Evolutionary conservation across 2,888 invertebrate genomes (phyloP).

Genomic region (Pardosa pseudoannulata): DNA sequence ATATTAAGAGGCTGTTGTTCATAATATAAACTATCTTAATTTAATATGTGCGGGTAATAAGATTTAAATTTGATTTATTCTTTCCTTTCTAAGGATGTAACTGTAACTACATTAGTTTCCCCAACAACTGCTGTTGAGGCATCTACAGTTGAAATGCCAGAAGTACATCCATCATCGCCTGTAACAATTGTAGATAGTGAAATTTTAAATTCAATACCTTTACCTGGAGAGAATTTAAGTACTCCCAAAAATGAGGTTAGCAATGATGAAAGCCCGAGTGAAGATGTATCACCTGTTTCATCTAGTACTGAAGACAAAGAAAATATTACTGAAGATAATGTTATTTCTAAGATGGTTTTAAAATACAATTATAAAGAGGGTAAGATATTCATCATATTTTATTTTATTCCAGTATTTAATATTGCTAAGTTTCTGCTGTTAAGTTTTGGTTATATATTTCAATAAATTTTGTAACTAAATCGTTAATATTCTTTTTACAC

Average conservation of each 20-base stretch:
- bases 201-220: conserved; percentile 35
- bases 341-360: conserved; percentile 28
- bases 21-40: too few relatives aligned
- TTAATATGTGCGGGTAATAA: too few relatives aligned
- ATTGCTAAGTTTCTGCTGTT: too few relatives aligned
- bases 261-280: conserved; percentile 24
- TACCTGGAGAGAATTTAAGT: conserved; percentile 31
- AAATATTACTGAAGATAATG: conserved; percentile 17
- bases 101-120: conserved; percentile 12
- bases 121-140: neutral
- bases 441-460: too few relatives aligned
- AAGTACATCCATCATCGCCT: conserved; percentile 22
- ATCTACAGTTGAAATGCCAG: neutral
- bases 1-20: too few relatives aligned
- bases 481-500: neutral
- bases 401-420: too few relatives aligned
- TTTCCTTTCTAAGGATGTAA: neutral
- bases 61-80: neutral
- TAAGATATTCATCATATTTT: neutral
- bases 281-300: conserved; percentile 29
- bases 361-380: conserved; percentile 59
- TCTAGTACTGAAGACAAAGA: conserved; percentile 57
- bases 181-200: conserved; percentile 48
- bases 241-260: conserved; percentile 29
- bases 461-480: too few relatives aligned